These are phyloP conservation scores for Campylomormyrus tamandua DNA, from an alignment of 2,113 vertebrate species.

Conservation along the genomic window DNA sequence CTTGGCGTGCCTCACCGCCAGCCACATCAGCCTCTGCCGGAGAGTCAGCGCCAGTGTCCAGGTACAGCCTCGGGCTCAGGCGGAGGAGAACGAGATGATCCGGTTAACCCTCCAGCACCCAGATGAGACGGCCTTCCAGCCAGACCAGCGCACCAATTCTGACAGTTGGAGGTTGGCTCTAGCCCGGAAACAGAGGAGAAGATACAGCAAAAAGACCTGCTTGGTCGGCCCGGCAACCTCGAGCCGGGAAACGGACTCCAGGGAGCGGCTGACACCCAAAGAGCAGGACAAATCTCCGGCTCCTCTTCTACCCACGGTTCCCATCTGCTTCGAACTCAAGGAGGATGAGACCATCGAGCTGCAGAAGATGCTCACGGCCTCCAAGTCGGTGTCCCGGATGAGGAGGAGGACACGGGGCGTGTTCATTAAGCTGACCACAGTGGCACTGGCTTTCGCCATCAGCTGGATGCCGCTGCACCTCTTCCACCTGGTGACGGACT, in stretches of 20 bases:
- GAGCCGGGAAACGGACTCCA: conserved; percentile 39
- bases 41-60: conserved; percentile 59
- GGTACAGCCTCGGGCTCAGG: conserved; percentile 47
- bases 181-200: conserved; percentile 58
- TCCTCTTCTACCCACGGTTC: conserved; percentile 62
- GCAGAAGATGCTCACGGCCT: conserved; percentile 47
- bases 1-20: conserved; percentile 60
- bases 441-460: conserved; percentile 69
- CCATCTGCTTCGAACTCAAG: conserved; percentile 70
- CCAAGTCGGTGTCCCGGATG: conserved; percentile 55
- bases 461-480: conserved; percentile 78
- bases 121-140: conserved; percentile 30
- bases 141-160: conserved; percentile 30
- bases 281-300: conserved; percentile 35
- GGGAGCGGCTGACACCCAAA: conserved; percentile 38
- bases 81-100: conserved; percentile 70
- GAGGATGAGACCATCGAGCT: conserved; percentile 57
- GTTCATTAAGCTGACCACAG: conserved; percentile 64
- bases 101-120: conserved; percentile 61
- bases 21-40: conserved; percentile 71
- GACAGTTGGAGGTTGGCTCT: conserved; percentile 53
- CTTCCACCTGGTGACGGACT: conserved; percentile 73
- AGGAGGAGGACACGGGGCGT: conserved; percentile 64
- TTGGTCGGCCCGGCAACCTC: conserved; percentile 61
- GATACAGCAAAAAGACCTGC: conserved; percentile 66